These are phyloP conservation scores for Gadopsis marmoratus DNA, from an alignment of 2,797 vertebrate species.

Conservation along the genomic window DNA sequence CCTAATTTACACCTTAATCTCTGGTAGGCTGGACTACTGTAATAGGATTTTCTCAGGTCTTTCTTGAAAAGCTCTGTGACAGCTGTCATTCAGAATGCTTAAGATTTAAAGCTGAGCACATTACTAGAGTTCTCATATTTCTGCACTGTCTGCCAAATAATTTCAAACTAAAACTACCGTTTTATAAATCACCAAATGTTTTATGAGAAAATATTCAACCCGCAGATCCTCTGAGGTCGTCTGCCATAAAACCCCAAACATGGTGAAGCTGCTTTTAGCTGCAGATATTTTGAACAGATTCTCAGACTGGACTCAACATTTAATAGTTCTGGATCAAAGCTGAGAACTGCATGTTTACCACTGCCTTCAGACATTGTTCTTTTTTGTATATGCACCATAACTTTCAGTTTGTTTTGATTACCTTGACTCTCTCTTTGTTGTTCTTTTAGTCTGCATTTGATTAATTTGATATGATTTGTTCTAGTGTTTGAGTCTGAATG, in stretches of 20 bases:
- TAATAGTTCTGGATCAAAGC: neutral
- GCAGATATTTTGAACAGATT: neutral
- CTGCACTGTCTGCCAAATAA: neutral
- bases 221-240: neutral
- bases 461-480: neutral
- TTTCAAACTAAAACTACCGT: neutral
- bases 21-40: neutral
- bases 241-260: conserved; percentile 13
- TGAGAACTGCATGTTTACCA: neutral
- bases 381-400: neutral
- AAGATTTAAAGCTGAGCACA: neutral
- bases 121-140: neutral
- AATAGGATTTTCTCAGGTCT: conserved; percentile 38
- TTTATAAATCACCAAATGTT: neutral
- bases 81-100: conserved; percentile 9
- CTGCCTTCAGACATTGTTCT: neutral
- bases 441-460: neutral
- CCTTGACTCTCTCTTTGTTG: neutral
- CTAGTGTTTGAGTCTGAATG: neutral
- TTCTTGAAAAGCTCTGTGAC: conserved; percentile 25
- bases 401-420: neutral
- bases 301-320: neutral
- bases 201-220: conserved; percentile 6
- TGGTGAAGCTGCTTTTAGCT: conserved; percentile 38
- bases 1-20: conserved; percentile 10